A percentile compares a stretch with the other conserved stretches of the same genome.
Evolutionary conservation across 2,888 invertebrate species (phyloP).

Genomic region (Drosophila pegasa): DNA sequence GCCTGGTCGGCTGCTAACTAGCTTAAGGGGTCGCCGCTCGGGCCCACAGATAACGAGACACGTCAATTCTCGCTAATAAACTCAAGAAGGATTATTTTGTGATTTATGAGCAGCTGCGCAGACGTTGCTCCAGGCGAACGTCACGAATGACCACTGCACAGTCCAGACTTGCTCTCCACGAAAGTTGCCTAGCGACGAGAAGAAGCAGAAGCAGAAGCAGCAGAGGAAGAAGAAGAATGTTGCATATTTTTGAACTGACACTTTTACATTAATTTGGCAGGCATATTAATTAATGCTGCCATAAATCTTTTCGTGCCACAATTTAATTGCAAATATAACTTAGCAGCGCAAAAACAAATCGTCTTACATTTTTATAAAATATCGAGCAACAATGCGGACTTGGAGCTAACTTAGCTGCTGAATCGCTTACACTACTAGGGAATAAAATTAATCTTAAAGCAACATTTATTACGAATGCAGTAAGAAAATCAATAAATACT

Average conservation of each 20-base stretch:
- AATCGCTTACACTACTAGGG: too few relatives aligned
- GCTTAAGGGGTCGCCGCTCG: conserved; percentile 22
- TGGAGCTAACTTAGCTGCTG: too few relatives aligned
- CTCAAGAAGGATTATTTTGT: conserved; percentile 84
- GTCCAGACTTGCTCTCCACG: conserved; percentile 7
- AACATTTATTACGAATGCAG: too few relatives aligned
- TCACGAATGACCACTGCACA: conserved; percentile 25
- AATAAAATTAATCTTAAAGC: too few relatives aligned
- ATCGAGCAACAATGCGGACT: not conserved
- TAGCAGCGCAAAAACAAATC: not conserved
- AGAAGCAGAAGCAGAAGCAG: conserved; percentile 40
- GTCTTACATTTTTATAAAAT: not conserved
- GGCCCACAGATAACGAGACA: conserved; percentile 69
- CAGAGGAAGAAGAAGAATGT: conserved; percentile 44
- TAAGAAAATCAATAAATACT: too few relatives aligned
- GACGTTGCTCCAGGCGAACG: conserved; percentile 23
- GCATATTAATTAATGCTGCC: conserved; percentile 58
- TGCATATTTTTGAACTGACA: conserved; percentile 54
- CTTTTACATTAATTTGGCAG: conserved; percentile 37
- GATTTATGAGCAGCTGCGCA: conserved; percentile 78
- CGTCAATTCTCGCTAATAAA: conserved; percentile 83
- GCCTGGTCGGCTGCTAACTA: conserved; percentile 6
- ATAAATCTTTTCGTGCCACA: conserved; percentile 33
- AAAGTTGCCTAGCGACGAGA: conserved; percentile 19
- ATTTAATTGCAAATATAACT: conserved; percentile 11